Evolutionary conservation across 35 echinoderm and acorn worm species (phyloP).

Genomic region (Apostichopus californicus): DNA sequence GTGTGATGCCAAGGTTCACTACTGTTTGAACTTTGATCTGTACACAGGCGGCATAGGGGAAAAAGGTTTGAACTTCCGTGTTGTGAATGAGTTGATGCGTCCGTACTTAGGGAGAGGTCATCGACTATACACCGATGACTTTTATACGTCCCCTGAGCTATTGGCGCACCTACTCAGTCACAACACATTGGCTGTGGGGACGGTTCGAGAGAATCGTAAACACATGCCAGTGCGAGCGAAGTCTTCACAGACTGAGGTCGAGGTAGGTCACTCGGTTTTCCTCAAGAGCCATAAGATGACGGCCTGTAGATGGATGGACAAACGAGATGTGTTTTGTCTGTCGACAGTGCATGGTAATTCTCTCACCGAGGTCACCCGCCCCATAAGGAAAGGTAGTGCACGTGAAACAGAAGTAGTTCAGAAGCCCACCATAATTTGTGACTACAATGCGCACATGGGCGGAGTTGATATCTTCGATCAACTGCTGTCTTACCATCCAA

Average conservation of each 20-base stretch:
- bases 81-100: conserved; percentile 41
- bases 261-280: not conserved
- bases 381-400: not conserved
- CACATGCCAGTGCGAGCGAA: conserved; percentile 10
- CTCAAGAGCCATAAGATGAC: conserved; percentile 24
- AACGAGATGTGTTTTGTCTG: conserved; percentile 28
- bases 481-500: conserved; percentile 1
- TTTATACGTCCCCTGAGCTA: conserved; percentile 18
- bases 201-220: conserved; percentile 11
- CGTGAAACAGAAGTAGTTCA: conserved; percentile 8
- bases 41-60: conserved; percentile 40
- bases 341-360: conserved; percentile 42
- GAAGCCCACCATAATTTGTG: not conserved
- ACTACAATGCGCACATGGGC: conserved; percentile 10
- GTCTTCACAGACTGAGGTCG: not conserved
- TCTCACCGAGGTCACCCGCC: not conserved
- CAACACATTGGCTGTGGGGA: conserved; percentile 46
- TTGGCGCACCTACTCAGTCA: conserved; percentile 6
- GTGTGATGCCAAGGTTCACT: conserved; percentile 27
- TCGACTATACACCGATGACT: conserved; percentile 33
- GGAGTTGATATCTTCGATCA: conserved; percentile 20
- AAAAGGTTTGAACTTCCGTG: conserved; percentile 30
- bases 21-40: not conserved
- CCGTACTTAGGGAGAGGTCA: conserved; percentile 27
- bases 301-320: conserved; percentile 41